Evolutionary conservation across 2,113 vertebrate species (phyloP).

Genomic region (Triplophysa tibetana): DNA sequence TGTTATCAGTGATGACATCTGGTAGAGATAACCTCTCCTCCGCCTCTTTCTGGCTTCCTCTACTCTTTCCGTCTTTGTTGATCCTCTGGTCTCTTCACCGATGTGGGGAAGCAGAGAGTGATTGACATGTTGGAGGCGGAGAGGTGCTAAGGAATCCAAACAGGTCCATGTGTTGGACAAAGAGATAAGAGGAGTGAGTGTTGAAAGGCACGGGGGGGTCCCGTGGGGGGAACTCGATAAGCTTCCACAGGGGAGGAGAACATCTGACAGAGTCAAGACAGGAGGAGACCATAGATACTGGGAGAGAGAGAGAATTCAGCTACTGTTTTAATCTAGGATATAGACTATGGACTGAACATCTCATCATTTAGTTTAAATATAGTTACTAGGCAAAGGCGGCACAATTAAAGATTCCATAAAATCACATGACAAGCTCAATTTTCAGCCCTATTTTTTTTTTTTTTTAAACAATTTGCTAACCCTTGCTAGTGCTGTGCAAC

Average conservation of each 20-base stretch:
- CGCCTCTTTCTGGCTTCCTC: not conserved
- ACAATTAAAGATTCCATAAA: too few relatives aligned
- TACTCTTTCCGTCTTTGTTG: constrained; percentile 12
- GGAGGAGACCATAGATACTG: constrained; percentile 25
- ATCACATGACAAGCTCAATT: too few relatives aligned
- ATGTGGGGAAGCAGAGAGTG: constrained; percentile 16
- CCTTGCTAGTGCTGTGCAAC: too few relatives aligned
- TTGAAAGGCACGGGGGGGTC: constrained; percentile 31
- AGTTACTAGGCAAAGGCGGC: not conserved
- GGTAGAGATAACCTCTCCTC: constrained; percentile 18
- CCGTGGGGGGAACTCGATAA: constrained; percentile 17
- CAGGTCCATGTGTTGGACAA: constrained; percentile 34
- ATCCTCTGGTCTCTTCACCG: constrained; percentile 31
- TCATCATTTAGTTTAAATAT: not conserved
- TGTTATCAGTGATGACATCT: not conserved
- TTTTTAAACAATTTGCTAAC: too few relatives aligned
- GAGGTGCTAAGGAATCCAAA: constrained; percentile 18
- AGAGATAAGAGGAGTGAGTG: constrained; percentile 40
- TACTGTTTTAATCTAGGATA: constrained; percentile 1
- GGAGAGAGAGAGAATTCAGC: constrained; percentile 21
- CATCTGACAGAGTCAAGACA: constrained; percentile 30
- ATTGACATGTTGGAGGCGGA: constrained; percentile 22
- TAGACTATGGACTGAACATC: not conserved
- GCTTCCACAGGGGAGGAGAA: constrained; percentile 21
- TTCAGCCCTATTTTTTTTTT: too few relatives aligned